These are phyloP conservation scores for Harpagoxenus sublaevis DNA, from an alignment of 2,888 invertebrate genomes.

Conservation along the genomic window DNA sequence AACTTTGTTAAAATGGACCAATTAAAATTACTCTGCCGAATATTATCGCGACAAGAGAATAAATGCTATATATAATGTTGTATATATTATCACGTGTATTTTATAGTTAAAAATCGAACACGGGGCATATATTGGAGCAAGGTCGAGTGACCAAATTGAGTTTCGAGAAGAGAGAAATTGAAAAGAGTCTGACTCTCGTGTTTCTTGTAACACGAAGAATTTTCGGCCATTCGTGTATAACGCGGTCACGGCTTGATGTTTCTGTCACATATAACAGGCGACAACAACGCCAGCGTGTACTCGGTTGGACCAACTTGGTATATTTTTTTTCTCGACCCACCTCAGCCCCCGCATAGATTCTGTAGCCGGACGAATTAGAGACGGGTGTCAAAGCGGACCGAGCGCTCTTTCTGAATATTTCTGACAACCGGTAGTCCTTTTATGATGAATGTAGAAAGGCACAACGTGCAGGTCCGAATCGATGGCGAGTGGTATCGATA, in stretches of 20 bases:
- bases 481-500: neutral
- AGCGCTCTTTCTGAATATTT: constrained; percentile 71
- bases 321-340: constrained; percentile 38
- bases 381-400: constrained; percentile 74
- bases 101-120: constrained; percentile 1
- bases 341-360: constrained; percentile 58
- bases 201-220: constrained; percentile 44
- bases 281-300: constrained; percentile 29
- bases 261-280: constrained; percentile 51
- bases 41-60: neutral
- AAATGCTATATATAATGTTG: neutral
- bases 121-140: neutral
- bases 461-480: neutral
- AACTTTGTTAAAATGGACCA: neutral
- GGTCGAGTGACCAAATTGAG: constrained; percentile 10
- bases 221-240: constrained; percentile 31
- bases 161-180: constrained; percentile 30
- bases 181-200: constrained; percentile 32
- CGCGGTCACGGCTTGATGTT: constrained; percentile 70
- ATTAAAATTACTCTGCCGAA: neutral
- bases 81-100: neutral
- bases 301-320: constrained; percentile 45
- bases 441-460: constrained; percentile 66
- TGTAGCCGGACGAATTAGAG: constrained; percentile 76
- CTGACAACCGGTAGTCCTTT: constrained; percentile 71